Base-by-base conservation (phyloP, 2,113 vertebrate species). In the Malaclemys terrapin region DNA sequence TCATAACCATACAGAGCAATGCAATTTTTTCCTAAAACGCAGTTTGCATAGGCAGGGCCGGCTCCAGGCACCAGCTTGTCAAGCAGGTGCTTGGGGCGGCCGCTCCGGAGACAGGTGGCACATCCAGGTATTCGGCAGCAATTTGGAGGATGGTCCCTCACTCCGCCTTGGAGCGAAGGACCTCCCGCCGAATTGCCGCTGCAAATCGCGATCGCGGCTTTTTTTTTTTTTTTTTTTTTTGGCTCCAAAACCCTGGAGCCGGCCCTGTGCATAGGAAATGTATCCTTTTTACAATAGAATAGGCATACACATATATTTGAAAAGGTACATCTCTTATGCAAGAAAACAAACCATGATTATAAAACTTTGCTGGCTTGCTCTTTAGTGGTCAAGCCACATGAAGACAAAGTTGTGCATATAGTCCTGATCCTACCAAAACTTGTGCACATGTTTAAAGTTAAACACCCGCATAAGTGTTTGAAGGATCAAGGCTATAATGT, bases 271-370 rank as follows among this genome's bases (percentile, higher is more conserved):
- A 24, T 3, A 56, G 8, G 7, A 42, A 84, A 88, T 79, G 7
- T 10, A 62, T 12, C 1, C 11, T 17, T 38, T 79, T 89, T 20
- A 47, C 4, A 31, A 31, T 24, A 47, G 90, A 83, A 52, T 14
- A 1, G 5, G 56, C 2, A 35, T 35, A 2, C 0, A 2, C 50
- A 35, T 9, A 0, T 5, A 85, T 75, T 1, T 3, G 4, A 42
- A 76, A 85, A 76, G 20, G 11, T 35, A 35, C 19, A 0, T 65
- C 89, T 78, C 80, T 80, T 49, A 2, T 79, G 19, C 76, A 35
- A 45, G 86, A 78, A 11, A 0, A 83, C 38, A 76, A 20, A 45
- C 20, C 24, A 76, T 45, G 72, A 69, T 13, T 45, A 76, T 42
- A 13, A 45, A 25, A 45, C 5, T 6, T 4, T 56, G n/a, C 16